Percentiles rank a stretch among this genome's conserved stretches.
These are phyloP conservation scores for Urocitellus parryii DNA, from an alignment of 2,113 vertebrate genomes.

Conservation along the genomic window DNA sequence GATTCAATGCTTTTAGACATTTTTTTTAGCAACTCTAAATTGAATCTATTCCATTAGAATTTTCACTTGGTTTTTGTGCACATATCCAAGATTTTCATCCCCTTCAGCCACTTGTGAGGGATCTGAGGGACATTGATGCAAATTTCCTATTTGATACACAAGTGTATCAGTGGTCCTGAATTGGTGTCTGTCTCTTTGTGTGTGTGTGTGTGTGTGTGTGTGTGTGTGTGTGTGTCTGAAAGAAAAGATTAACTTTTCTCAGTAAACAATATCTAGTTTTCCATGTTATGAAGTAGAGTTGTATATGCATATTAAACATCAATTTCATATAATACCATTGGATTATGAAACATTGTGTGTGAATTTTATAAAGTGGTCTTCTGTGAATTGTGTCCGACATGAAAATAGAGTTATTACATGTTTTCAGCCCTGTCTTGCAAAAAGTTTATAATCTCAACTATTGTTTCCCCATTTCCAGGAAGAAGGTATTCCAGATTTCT, in stretches of 20 bases:
- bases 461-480: conserved; percentile 38
- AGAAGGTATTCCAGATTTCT: conserved; percentile 50
- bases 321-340: neutral
- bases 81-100: neutral
- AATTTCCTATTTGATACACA: fast-evolving
- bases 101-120: neutral
- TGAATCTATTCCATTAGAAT: neutral
- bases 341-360: neutral
- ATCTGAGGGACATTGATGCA: neutral
- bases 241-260: neutral
- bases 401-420: neutral
- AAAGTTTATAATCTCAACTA: conserved; percentile 51
- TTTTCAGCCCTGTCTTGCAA: conserved; percentile 12
- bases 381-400: neutral
- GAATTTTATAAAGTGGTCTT: conserved; percentile 4
- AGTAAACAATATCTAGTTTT: neutral
- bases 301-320: neutral
- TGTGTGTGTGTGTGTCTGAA: neutral
- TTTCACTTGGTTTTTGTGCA: neutral
- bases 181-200: fast-evolving
- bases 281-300: neutral
- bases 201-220: neutral
- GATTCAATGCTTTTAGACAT: neutral
- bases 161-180: neutral
- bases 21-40: neutral